Evolutionary conservation across 2,113 vertebrate genomes (phyloP).

Genomic region (Dicrurus megarhynchus): DNA sequence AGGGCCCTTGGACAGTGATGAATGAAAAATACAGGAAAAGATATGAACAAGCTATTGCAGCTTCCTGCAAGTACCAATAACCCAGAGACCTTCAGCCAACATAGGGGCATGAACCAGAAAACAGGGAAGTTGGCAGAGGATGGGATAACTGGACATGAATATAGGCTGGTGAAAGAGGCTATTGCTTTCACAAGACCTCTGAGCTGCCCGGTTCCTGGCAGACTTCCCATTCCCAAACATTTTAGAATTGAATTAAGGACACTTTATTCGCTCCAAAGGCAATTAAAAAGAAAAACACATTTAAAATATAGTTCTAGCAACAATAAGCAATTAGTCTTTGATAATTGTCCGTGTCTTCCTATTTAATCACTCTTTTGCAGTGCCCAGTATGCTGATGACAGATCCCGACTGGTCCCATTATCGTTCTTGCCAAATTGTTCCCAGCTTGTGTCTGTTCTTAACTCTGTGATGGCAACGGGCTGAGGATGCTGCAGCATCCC

Average conservation of each 20-base stretch:
- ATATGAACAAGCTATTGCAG: background rate
- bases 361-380: constrained; percentile 45
- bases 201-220: constrained; percentile 25
- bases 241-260: constrained; percentile 62
- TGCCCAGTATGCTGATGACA: constrained; percentile 36
- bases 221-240: constrained; percentile 32
- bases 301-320: constrained; percentile 45
- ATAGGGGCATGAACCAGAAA: background rate
- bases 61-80: background rate
- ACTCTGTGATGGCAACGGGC: background rate
- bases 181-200: constrained; percentile 19
- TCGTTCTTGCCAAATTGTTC: background rate
- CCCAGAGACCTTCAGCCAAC: background rate
- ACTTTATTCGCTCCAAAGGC: constrained; percentile 17
- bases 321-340: constrained; percentile 54
- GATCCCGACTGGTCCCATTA: constrained; percentile 10
- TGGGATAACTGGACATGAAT: background rate
- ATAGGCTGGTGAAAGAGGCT: background rate
- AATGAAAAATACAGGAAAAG: background rate
- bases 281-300: constrained; percentile 51
- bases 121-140: background rate
- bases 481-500: background rate
- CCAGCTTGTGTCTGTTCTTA: background rate
- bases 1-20: background rate
- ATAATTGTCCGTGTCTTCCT: constrained; percentile 40